A percentile compares a stretch with the other conserved stretches of the same genome.
Evolutionary conservation across 2,888 invertebrate species (phyloP).

Genomic region (Sarcophaga caerulescens): DNA sequence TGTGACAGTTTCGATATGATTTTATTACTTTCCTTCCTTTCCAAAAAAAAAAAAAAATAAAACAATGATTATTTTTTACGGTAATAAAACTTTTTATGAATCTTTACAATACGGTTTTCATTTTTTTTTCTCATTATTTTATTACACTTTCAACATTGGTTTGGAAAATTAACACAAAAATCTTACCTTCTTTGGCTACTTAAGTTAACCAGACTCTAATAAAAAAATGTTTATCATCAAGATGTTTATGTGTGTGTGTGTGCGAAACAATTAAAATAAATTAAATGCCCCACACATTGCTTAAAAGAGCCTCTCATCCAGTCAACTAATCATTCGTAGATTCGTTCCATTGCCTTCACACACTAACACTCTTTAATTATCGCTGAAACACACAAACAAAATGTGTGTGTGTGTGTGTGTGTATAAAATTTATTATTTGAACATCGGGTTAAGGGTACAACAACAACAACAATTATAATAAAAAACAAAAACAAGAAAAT

Average conservation of each 20-base stretch:
- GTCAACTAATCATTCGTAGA: constrained; percentile 1
- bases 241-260: constrained; percentile 39
- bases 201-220: constrained; percentile 56
- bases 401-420: constrained; percentile 26
- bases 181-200: constrained; percentile 42
- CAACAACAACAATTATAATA: constrained; percentile 9
- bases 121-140: no score
- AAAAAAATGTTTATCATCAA: constrained; percentile 43
- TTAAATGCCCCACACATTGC: constrained; percentile 64
- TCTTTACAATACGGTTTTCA: background rate
- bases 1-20: no score
- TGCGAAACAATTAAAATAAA: constrained; percentile 63
- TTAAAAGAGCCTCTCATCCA: background rate
- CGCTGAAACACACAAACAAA: constrained; percentile 47
- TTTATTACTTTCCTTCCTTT: no score
- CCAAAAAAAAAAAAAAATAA: no score
- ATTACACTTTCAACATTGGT: no score
- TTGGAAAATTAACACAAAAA: no score
- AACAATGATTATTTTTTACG: background rate
- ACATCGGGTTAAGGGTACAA: constrained; percentile 39
- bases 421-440: constrained; percentile 36
- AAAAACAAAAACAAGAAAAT: constrained; percentile 36
- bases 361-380: constrained; percentile 54
- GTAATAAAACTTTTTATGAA: constrained; percentile 9
- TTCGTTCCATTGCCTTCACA: background rate